Evolutionary conservation across 1,140 invertebrate genomes (phyloP).

Genomic region (Ylistrum balloti): DNA sequence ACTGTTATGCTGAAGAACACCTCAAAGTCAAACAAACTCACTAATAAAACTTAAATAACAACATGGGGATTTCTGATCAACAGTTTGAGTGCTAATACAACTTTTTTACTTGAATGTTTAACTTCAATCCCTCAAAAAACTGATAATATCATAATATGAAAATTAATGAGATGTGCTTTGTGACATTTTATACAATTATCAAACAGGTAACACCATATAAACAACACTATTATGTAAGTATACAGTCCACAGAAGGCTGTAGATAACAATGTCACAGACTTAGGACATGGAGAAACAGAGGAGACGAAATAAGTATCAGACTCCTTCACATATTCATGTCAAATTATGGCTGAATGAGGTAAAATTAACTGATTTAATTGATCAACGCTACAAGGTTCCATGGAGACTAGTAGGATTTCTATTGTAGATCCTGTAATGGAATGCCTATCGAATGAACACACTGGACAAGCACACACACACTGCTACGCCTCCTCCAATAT

Average conservation of each 20-base stretch:
- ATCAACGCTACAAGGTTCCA: not conserved
- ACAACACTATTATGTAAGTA: not conserved
- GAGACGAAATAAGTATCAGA: not conserved
- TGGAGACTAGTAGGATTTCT: constrained; percentile 29
- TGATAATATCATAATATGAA: too few relatives aligned
- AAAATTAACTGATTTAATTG: not conserved
- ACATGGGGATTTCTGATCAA: too few relatives aligned
- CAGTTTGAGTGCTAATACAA: too few relatives aligned
- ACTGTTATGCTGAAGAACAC: too few relatives aligned
- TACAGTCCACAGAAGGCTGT: too few relatives aligned
- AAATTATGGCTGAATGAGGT: not conserved
- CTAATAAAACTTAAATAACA: too few relatives aligned
- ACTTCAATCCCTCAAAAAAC: too few relatives aligned
- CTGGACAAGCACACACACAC: constrained; percentile 38
- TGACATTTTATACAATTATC: too few relatives aligned
- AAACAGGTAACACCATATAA: too few relatives aligned
- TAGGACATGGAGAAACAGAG: not conserved
- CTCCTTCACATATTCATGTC: not conserved
- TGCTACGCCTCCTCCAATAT: constrained; percentile 54
- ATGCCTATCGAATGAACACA: constrained; percentile 42
- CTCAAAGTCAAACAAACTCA: too few relatives aligned
- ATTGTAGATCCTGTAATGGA: not conserved
- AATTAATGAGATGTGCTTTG: too few relatives aligned
- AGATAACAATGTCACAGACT: not conserved
- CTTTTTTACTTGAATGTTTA: too few relatives aligned